Conservation (phyloP, 2,113 vertebrate species). For the Nicator chloris region DNA sequence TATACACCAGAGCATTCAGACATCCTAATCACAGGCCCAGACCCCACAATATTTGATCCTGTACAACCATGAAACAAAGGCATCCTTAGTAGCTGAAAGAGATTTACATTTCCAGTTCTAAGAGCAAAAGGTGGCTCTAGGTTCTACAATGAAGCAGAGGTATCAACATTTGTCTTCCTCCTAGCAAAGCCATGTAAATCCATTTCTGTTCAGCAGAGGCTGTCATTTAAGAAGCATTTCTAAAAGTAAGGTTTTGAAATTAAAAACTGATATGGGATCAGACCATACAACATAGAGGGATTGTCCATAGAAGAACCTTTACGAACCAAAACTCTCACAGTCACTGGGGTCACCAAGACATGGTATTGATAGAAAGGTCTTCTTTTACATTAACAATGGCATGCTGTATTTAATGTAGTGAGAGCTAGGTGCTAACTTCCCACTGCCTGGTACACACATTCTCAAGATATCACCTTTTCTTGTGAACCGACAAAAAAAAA, state of each 20-base stretch:
- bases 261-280: not conserved
- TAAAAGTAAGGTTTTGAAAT: not conserved
- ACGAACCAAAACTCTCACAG: not conserved
- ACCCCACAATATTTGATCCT: not conserved
- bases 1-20: not conserved
- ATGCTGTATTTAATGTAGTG: not conserved
- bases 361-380: not conserved
- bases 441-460: not conserved
- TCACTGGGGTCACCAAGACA: not conserved
- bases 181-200: rapidly evolving
- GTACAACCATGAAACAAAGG: not conserved
- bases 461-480: not conserved
- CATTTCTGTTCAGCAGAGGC: not conserved
- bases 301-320: not conserved
- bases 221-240: not conserved
- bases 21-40: not conserved
- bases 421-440: not conserved
- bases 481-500: not conserved
- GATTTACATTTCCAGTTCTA: not conserved
- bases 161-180: not conserved
- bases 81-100: not conserved
- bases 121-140: not conserved
- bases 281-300: not conserved
- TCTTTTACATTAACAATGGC: not conserved
- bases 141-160: not conserved